Evolutionary conservation across 2,113 vertebrate genomes (phyloP).

Genomic region (Narcine bancroftii): DNA sequence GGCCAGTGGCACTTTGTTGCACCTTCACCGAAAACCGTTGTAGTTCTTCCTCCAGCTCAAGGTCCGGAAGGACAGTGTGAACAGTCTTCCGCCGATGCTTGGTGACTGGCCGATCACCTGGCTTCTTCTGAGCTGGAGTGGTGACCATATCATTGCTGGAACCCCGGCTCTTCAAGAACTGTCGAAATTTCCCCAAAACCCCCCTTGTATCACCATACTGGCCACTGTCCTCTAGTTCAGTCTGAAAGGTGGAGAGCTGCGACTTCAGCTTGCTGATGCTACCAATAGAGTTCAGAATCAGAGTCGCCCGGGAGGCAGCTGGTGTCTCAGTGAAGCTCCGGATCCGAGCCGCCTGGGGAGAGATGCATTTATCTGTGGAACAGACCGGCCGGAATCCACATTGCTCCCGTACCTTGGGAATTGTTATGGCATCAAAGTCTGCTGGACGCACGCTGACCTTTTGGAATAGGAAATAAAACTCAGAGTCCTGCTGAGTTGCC

Average conservation of each 20-base stretch:
- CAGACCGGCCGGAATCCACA: constrained; percentile 48
- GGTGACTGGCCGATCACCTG: not conserved
- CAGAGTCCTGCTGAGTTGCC: constrained; percentile 44
- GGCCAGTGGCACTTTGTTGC: constrained; percentile 39
- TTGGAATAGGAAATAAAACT: constrained; percentile 86
- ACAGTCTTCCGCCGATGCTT: constrained; percentile 69
- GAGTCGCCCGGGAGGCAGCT: constrained; percentile 57
- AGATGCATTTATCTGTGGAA: constrained; percentile 42
- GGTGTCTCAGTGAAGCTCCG: constrained; percentile 44
- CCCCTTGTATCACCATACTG: not conserved
- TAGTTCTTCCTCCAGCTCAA: constrained; percentile 68
- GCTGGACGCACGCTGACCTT: constrained; percentile 76
- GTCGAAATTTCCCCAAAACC: not conserved
- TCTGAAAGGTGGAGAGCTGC: constrained; percentile 66
- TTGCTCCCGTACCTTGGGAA: constrained; percentile 58
- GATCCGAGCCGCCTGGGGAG: not conserved
- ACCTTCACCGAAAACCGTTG: constrained; percentile 50
- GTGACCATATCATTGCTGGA: not conserved
- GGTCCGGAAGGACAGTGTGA: constrained; percentile 61
- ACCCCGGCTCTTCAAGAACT: too few species aligned
- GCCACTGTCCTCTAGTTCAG: not conserved
- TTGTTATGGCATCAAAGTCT: constrained; percentile 79
- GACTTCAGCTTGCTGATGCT: constrained; percentile 78
- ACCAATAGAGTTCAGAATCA: constrained; percentile 84
- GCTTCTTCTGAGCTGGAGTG: not conserved